Percentiles rank a stretch among this genome's conserved stretches.
Evolutionary conservation across 2,113 vertebrate genomes (phyloP).

Genomic region (Megaptera novaeangliae): DNA sequence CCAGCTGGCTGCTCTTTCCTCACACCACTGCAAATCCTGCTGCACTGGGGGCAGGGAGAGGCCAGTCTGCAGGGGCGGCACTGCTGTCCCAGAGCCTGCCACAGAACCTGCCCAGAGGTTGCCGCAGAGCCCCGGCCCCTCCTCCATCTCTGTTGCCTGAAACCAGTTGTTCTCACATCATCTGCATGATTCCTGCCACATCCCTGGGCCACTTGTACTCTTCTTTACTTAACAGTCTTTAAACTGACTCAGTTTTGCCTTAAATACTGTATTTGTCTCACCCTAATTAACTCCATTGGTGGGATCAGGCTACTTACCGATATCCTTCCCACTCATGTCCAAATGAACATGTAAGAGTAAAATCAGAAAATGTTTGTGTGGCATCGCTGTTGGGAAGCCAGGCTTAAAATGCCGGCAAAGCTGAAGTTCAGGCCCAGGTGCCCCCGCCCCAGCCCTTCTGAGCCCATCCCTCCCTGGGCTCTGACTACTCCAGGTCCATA

Average conservation of each 20-base stretch:
- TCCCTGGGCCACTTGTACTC: background rate
- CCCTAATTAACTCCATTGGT: background rate
- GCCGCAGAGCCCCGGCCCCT: background rate
- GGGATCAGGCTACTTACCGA: background rate
- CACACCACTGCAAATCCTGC: background rate
- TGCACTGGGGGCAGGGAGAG: background rate
- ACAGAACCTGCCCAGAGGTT: background rate
- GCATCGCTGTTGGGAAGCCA: background rate
- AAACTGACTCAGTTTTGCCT: background rate
- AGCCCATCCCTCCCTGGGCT: background rate
- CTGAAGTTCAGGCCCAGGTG: background rate
- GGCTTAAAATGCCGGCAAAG: background rate
- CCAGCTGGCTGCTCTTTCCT: background rate
- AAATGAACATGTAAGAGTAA: background rate
- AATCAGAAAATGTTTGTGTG: background rate
- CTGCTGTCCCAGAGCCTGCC: background rate
- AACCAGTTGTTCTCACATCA: background rate
- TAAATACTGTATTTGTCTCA: background rate
- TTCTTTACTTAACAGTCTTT: background rate
- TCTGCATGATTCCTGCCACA: background rate
- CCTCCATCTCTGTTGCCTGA: background rate
- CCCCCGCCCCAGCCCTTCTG: background rate
- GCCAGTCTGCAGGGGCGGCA: background rate
- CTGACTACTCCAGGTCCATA: too few relatives aligned
- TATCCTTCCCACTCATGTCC: background rate